Evolutionary conservation across 1,140 invertebrate species (phyloP), one percentile per base, ranked within the genome.

Genomic region (Triops cancriformis): DNA sequence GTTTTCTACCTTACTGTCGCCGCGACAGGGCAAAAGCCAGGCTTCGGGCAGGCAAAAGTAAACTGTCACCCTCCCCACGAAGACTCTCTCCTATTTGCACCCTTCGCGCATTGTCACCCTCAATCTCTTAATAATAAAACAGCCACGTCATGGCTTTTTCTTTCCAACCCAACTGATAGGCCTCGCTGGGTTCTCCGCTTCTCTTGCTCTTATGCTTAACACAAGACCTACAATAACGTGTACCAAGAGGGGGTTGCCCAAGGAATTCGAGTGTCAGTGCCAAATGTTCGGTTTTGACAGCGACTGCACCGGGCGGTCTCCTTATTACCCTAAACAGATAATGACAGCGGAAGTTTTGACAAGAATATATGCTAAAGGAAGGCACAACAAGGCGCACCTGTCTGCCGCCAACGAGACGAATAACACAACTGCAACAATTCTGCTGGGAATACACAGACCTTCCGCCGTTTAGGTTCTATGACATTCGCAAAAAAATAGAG

Each of bases 91-190:
- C 51, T 64, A 23, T 64, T 23, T n/a, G 51, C 51, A 64, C 51
- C 51, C 51, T 64, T 14, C 51, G 51, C 23, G 23, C 51, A 14
- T 23, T 64, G 51, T 64, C 51, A 64, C 51, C 51, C 51, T 64
- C 51, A 64, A 64, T 64, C 51, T 64, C 51, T 64, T 64, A 10
- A 64, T 64, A 64, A 64, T 64, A 64, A 64, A 64, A 64, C 51
- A 64, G 51, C 51, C 51, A 64, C 14, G 51, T 64, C 51, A 64
- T 64, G 14, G 51, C 51, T 64, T 64, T 64, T 64, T 64, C 51
- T 64, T 18, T 64, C 23, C 51, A n/a, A 64, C 23, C 9, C 18
- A 64, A 64, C 5, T 23, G 51, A 64, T 64, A 64, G 1, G 51
- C 23, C 51, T 64, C 14, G 18, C 10, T 64, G 51, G n/a, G 51